These are phyloP conservation scores for Atrina japonica DNA, from an alignment of 2,888 invertebrate species.

Conservation along the genomic window DNA sequence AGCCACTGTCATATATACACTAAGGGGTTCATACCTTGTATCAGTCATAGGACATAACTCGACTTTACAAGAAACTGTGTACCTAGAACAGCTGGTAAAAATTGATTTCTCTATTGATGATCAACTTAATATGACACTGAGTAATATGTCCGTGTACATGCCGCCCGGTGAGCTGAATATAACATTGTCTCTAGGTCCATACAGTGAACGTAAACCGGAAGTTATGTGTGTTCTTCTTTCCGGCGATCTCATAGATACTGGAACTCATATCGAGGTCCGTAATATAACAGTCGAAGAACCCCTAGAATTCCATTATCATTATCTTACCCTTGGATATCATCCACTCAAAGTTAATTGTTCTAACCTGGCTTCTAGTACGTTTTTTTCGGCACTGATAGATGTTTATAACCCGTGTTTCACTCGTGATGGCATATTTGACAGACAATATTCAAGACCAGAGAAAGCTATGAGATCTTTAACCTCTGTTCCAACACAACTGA, in stretches of 20 bases:
- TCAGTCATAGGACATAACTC: constrained; percentile 9
- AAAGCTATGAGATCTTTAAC: constrained; percentile 50
- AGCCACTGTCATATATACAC: neutral
- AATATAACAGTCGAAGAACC: constrained; percentile 47
- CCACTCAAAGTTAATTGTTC: constrained; percentile 45
- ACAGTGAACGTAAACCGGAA: constrained; percentile 1
- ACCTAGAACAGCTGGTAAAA: constrained; percentile 5
- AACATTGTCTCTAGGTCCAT: neutral
- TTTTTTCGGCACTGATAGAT: neutral
- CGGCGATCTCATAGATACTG: constrained; percentile 32
- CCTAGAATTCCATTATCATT: constrained; percentile 45
- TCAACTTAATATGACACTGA: neutral
- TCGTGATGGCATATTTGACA: constrained; percentile 51
- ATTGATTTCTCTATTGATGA: constrained; percentile 22
- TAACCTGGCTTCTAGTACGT: constrained; percentile 38
- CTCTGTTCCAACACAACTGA: constrained; percentile 51
- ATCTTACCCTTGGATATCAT: constrained; percentile 52
- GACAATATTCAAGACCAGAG: constrained; percentile 48
- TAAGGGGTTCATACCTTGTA: constrained; percentile 25
- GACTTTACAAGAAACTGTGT: constrained; percentile 23
- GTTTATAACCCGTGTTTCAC: constrained; percentile 34
- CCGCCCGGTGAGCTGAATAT: constrained; percentile 32
- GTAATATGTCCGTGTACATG: constrained; percentile 27
- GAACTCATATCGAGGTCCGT: constrained; percentile 4
- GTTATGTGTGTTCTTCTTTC: constrained; percentile 30